These are phyloP conservation scores for Drosophila gaucha DNA, from an alignment of 2,888 invertebrate genomes.

Conservation along the genomic window DNA sequence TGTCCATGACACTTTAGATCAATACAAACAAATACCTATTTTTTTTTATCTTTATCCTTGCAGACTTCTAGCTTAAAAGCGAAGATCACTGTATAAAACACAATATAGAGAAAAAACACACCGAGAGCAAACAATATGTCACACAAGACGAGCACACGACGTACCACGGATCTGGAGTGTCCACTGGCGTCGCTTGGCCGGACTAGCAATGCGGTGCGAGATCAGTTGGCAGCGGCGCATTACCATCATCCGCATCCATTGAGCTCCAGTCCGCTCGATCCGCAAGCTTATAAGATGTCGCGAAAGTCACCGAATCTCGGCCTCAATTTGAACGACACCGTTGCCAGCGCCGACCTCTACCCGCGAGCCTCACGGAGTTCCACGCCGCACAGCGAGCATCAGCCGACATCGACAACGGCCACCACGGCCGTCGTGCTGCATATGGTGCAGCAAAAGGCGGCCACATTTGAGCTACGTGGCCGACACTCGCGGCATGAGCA, in stretches of 20 bases:
- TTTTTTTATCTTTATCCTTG: conserved; percentile 3
- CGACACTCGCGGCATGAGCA: conserved; percentile 61
- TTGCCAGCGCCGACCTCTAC: conserved; percentile 79
- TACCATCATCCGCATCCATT: conserved; percentile 84
- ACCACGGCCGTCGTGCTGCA: conserved; percentile 59
- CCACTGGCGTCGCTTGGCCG: conserved; percentile 87
- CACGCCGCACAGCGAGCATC: conserved; percentile 49
- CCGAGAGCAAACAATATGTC: conserved; percentile 75
- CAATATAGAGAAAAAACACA: not conserved
- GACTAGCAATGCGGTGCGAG: conserved; percentile 82
- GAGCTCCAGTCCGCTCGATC: conserved; percentile 85
- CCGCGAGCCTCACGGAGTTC: conserved; percentile 55
- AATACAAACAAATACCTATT: no score
- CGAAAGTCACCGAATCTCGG: conserved; percentile 84
- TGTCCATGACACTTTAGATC: no score
- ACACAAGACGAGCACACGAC: conserved; percentile 81
- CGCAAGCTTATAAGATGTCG: conserved; percentile 85
- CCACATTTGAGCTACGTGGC: conserved; percentile 79
- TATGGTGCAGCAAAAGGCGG: conserved; percentile 80
- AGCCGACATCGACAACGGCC: conserved; percentile 49
- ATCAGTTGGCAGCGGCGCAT: conserved; percentile 77
- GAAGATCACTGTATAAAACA: conserved; percentile 16
- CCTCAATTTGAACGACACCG: conserved; percentile 81
- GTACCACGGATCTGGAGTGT: conserved; percentile 85
- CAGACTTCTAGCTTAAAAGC: conserved; percentile 35